Evolutionary conservation across 1,140 invertebrate genomes (phyloP).

Genomic region (Drosophila paulistorum): DNA sequence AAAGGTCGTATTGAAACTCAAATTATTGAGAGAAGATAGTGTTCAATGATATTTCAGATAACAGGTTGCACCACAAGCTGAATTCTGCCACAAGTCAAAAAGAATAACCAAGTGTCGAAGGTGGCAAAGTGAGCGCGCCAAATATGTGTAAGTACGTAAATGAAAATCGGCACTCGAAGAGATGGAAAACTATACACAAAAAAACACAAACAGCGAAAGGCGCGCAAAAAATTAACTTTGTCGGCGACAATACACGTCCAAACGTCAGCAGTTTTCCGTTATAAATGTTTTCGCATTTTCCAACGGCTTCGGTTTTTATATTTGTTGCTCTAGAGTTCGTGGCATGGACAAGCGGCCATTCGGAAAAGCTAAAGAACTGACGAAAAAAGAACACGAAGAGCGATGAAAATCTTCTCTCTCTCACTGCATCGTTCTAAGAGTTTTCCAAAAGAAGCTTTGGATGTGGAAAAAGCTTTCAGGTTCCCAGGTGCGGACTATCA

Average conservation of each 20-base stretch:
- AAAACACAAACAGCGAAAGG: slow-evolving; percentile 69
- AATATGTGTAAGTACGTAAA: not conserved
- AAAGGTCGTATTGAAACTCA: slow-evolving; percentile 28
- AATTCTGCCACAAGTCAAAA: slow-evolving; percentile 30
- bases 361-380: slow-evolving; percentile 12
- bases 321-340: slow-evolving; percentile 54
- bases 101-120: not conserved
- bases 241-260: slow-evolving; percentile 50
- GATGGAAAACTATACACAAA: slow-evolving; percentile 42
- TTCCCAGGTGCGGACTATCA: slow-evolving; percentile 2
- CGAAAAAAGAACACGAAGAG: not conserved
- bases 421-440: slow-evolving; percentile 1
- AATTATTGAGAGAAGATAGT: slow-evolving; percentile 9
- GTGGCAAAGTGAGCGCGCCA: slow-evolving; percentile 29
- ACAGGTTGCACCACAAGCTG: slow-evolving; percentile 31
- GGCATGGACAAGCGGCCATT: slow-evolving; percentile 52
- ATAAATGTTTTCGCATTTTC: slow-evolving; percentile 65
- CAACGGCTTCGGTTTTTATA: slow-evolving; percentile 64
- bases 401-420: slow-evolving; percentile 12
- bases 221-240: slow-evolving; percentile 51
- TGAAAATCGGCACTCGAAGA: not conserved
- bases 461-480: slow-evolving; percentile 46
- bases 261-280: slow-evolving; percentile 67
- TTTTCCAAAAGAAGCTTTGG: slow-evolving; percentile 62
- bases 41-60: slow-evolving; percentile 51